Conservation (phyloP, 2,888 invertebrate genomes). For the Mimachlamys varia region DNA sequence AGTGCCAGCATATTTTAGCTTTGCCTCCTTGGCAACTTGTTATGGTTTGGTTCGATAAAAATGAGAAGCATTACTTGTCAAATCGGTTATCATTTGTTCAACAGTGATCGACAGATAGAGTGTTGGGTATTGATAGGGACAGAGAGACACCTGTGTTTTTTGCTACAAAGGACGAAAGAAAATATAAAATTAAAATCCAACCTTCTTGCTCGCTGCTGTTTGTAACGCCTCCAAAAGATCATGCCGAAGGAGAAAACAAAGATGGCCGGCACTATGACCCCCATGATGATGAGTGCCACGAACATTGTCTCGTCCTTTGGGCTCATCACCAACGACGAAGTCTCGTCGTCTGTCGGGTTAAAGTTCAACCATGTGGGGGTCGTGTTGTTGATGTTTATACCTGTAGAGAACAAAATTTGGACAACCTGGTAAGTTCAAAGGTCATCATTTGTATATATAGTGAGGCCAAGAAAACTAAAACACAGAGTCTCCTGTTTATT, state of each 20-base stretch:
- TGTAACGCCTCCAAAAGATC: conserved; percentile 43
- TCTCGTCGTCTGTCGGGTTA: neutral
- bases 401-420: neutral
- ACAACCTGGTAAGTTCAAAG: neutral
- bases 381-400: neutral
- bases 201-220: conserved; percentile 45
- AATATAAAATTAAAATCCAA: conserved; percentile 2
- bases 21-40: too few relatives aligned
- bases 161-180: too few relatives aligned
- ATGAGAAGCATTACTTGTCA: too few relatives aligned
- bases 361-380: neutral
- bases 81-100: too few relatives aligned
- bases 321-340: conserved; percentile 41
- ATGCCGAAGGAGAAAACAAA: conserved; percentile 42
- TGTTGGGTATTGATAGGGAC: too few relatives aligned
- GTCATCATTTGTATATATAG: neutral
- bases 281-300: conserved; percentile 49
- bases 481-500: too few relatives aligned
- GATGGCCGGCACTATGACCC: conserved; percentile 44
- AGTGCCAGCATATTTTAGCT: too few relatives aligned
- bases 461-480: neutral
- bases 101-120: too few relatives aligned
- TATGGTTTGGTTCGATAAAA: too few relatives aligned
- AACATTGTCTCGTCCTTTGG: conserved; percentile 49
- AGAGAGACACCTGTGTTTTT: too few relatives aligned